These are phyloP conservation scores for Pangasius macronema DNA, from an alignment of 2,797 vertebrate genomes.

Conservation along the genomic window DNA sequence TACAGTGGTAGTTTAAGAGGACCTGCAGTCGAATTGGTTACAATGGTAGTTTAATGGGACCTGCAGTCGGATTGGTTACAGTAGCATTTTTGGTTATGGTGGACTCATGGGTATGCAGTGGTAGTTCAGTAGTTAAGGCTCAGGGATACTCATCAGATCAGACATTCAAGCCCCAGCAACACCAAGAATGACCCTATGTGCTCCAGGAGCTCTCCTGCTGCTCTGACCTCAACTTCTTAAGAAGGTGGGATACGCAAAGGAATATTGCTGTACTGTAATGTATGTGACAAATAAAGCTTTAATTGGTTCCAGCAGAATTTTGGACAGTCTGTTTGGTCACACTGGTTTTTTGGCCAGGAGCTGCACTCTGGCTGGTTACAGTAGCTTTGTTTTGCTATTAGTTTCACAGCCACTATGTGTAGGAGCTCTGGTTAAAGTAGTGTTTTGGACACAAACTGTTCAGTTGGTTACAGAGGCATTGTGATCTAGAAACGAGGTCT, in stretches of 20 bases:
- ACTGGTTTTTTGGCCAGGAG: not conserved
- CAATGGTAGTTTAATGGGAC: not conserved
- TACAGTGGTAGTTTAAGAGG: not conserved
- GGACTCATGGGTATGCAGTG: not conserved
- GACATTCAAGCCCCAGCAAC: not conserved
- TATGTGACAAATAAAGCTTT: not conserved
- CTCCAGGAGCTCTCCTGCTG: not conserved
- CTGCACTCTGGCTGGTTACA: not conserved
- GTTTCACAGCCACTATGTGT: not conserved
- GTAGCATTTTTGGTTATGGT: not conserved
- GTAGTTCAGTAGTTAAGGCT: not conserved
- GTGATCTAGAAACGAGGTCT: not conserved
- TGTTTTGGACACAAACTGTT: not conserved
- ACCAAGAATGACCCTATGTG: not conserved
- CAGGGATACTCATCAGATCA: not conserved
- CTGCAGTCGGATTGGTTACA: not conserved
- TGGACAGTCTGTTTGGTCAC: not conserved
- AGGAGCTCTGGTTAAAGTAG: not conserved
- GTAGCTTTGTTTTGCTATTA: not conserved
- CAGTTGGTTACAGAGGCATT: not conserved
- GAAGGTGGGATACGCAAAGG: not conserved
- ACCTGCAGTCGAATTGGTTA: not conserved
- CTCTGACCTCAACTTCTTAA: not conserved
- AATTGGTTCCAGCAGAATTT: not conserved
- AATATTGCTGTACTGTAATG: not conserved